Evolutionary conservation across 2,888 invertebrate species (phyloP), one percentile per base, ranked within the genome.

Genomic region (Syritta pipiens): DNA sequence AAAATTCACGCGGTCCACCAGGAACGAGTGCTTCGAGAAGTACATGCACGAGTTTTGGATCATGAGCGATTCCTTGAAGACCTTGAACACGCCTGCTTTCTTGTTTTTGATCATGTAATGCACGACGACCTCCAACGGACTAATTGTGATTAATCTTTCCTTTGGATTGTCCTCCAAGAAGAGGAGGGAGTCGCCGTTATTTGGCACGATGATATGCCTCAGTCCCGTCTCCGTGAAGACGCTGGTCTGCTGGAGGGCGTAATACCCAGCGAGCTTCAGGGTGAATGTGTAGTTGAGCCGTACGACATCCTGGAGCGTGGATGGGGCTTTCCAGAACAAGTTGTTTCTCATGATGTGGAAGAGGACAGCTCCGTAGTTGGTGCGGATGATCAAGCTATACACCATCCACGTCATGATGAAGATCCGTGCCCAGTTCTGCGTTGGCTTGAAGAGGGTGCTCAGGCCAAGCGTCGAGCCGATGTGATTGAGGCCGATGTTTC

Each of bases 21-120:
- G 83, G 30, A 76, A 84, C 0, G 86, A 85, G 30, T 85, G 86
- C 62, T 86, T 86, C 0, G 71, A 35, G 12, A 86, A 65, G 20
- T 84, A 85, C 65, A 85, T 83, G 14, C 72, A 72, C 1, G 32
- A 19, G 12, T 63, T 55, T 3, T 63, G 55, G 4, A 22, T 9
- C 4, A 57, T 30, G 14, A 55, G n/a, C n/a, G n/a, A n/a, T n/a
- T n/a, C n/a, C n/a, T n/a, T n/a, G n/a, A n/a, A 17, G 17, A 60
- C 24, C 3, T 26, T 62, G 9, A 40, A 24, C 0, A 51, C 35
- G 2, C 57, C 81, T 24, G 19, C 9, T 14, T 81, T 81, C 2
- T 51, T 68, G 0, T 68, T 22, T 0, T 14, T 20, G 10, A 48
- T 44, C 0, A 67, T 59, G 20, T 81, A 68, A 14, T 82, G 12